These are phyloP conservation scores for Nyctibius grandis DNA, from an alignment of 2,797 vertebrate species.

Conservation along the genomic window DNA sequence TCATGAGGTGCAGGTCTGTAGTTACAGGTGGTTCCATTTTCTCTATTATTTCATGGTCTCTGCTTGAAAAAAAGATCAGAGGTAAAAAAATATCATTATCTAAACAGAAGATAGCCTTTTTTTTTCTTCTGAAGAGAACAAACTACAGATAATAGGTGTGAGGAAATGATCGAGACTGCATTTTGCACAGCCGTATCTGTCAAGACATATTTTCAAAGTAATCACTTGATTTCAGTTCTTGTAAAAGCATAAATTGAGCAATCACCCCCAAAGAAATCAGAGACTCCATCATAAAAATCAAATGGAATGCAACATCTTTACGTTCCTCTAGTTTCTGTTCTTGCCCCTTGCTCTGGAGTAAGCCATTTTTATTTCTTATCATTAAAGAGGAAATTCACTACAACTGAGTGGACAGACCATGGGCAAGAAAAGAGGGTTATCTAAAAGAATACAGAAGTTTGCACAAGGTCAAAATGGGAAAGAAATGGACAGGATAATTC, in stretches of 20 bases:
- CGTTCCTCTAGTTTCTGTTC: not conserved
- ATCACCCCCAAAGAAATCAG: constrained; percentile 11
- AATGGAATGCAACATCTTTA: not conserved
- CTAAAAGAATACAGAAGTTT: not conserved
- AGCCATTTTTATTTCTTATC: not conserved
- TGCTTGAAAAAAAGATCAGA: constrained; percentile 29
- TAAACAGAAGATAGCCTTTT: constrained; percentile 2
- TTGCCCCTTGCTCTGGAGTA: not conserved
- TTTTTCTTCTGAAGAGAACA: constrained; percentile 34
- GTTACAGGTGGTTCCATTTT: not conserved
- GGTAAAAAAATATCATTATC: constrained; percentile 32
- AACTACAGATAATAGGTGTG: constrained; percentile 5
- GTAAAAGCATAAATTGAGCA: constrained; percentile 28
- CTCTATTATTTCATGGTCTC: not conserved
- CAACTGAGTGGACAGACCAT: not conserved
- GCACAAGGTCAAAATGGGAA: not conserved
- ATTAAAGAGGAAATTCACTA: not conserved
- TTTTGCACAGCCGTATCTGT: not conserved
- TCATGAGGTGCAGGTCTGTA: not conserved
- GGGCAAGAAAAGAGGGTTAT: not conserved
- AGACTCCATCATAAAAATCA: not conserved
- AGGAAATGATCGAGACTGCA: not conserved
- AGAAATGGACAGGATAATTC: not conserved
- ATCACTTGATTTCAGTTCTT: constrained; percentile 36
- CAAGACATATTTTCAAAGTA: constrained; percentile 15